Conservation (phyloP, 2,888 invertebrate species). For the Eupithecia inturbata region DNA sequence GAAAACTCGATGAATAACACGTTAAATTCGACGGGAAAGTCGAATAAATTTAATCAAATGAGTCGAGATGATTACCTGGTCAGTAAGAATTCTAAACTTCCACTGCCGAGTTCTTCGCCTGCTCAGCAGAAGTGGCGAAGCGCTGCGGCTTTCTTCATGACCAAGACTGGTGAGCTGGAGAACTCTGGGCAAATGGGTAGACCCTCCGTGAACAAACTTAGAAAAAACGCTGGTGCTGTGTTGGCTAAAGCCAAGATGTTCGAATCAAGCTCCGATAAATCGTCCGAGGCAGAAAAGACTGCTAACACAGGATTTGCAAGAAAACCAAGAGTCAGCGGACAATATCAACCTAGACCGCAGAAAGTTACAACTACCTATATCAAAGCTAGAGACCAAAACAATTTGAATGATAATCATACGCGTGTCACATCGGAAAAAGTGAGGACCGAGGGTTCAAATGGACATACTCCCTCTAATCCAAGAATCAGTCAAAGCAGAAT, state of each 20-base stretch:
- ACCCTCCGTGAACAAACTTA: conserved; percentile 88
- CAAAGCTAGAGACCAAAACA: conserved; percentile 61
- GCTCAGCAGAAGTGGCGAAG: conserved; percentile 80
- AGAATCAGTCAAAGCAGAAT: conserved; percentile 56
- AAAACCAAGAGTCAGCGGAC: conserved; percentile 69
- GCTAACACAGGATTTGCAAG: conserved; percentile 72
- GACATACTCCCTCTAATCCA: conserved; percentile 45
- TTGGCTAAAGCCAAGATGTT: conserved; percentile 91
- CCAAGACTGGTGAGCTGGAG: conserved; percentile 77
- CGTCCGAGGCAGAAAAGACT: conserved; percentile 70
- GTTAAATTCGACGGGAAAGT: conserved; percentile 59
- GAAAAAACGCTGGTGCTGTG: conserved; percentile 92
- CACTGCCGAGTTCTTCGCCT: conserved; percentile 59
- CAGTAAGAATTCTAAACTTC: conserved; percentile 51
- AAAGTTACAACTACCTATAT: conserved; percentile 57
- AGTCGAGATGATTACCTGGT: conserved; percentile 62
- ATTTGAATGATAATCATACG: conserved; percentile 46
- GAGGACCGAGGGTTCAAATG: conserved; percentile 46
- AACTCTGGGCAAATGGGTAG: conserved; percentile 82
- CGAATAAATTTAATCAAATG: conserved; percentile 56
- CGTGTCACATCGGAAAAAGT: conserved; percentile 51
- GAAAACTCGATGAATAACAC: conserved; percentile 67
- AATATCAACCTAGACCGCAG: conserved; percentile 58
- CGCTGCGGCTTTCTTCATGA: conserved; percentile 83
- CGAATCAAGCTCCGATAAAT: conserved; percentile 83